Evolutionary conservation across 2,113 vertebrate species (phyloP).

Genomic region (Megaceryle maxima): DNA sequence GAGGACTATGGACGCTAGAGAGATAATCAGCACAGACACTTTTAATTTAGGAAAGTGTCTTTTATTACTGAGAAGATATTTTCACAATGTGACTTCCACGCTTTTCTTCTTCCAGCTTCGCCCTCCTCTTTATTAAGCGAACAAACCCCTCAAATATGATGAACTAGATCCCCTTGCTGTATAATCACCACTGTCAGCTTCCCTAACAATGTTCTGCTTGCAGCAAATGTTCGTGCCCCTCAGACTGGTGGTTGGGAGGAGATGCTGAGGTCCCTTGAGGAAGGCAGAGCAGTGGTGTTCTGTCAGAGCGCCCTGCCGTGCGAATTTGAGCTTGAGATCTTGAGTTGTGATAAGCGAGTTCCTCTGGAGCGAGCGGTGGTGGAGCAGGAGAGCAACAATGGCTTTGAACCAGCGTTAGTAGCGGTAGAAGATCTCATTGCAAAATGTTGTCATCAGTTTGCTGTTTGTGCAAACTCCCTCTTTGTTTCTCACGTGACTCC

Average conservation of each 20-base stretch:
- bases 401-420: neutral
- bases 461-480: neutral
- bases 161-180: neutral
- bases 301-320: neutral
- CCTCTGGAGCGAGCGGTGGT: neutral
- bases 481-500: neutral
- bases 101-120: neutral
- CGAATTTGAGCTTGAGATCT: neutral
- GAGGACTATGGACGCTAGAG: neutral
- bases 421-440: neutral
- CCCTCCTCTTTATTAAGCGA: neutral
- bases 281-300: too few relatives aligned
- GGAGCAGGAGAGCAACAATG: neutral
- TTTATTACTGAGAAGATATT: neutral
- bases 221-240: fast-evolving
- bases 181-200: neutral
- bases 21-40: neutral
- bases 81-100: neutral
- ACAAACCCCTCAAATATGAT: neutral
- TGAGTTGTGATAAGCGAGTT: neutral
- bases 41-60: neutral
- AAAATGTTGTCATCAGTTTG: fast-evolving
- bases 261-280: neutral
- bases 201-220: neutral
- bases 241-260: fast-evolving